These are phyloP conservation scores for Nannoperca obscura DNA, from an alignment of 2,797 vertebrate species.

Conservation along the genomic window DNA sequence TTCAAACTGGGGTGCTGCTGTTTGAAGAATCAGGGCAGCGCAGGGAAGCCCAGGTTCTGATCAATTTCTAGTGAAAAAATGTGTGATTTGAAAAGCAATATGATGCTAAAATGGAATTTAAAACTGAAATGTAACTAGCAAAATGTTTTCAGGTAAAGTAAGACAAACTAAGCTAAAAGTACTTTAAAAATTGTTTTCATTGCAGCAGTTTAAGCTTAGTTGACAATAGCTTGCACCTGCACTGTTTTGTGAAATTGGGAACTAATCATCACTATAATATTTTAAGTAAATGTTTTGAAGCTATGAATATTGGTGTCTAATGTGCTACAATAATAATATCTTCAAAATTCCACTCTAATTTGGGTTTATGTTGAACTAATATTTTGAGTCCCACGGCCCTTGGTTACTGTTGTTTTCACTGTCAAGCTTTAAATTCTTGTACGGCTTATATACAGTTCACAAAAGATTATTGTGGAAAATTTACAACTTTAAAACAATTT, in stretches of 20 bases:
- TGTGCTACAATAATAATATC: too few relatives aligned
- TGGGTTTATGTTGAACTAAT: too few relatives aligned
- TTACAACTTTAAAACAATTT: neutral
- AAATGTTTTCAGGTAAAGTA: neutral
- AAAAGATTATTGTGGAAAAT: neutral
- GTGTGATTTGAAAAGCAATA: slow-evolving; percentile 20
- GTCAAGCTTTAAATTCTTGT: neutral
- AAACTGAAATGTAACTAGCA: neutral
- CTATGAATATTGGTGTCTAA: neutral
- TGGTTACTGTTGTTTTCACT: too few relatives aligned
- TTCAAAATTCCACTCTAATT: too few relatives aligned
- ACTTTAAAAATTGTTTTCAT: too few relatives aligned
- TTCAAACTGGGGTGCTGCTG: slow-evolving; percentile 72
- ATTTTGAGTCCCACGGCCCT: too few relatives aligned
- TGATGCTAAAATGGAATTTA: slow-evolving; percentile 26
- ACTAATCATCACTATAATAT: neutral
- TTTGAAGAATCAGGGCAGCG: slow-evolving; percentile 77
- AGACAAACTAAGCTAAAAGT: neutral
- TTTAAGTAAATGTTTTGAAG: neutral
- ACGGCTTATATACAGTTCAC: neutral
- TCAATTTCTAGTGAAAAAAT: slow-evolving; percentile 52
- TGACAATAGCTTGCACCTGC: neutral
- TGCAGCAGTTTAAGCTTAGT: too few relatives aligned
- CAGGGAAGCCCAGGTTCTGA: slow-evolving; percentile 59
- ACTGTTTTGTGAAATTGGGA: neutral